phyloP scores from a whole-genome alignment of 2,888 invertebrate genomes.

The Chorisops tibialis region DNA sequence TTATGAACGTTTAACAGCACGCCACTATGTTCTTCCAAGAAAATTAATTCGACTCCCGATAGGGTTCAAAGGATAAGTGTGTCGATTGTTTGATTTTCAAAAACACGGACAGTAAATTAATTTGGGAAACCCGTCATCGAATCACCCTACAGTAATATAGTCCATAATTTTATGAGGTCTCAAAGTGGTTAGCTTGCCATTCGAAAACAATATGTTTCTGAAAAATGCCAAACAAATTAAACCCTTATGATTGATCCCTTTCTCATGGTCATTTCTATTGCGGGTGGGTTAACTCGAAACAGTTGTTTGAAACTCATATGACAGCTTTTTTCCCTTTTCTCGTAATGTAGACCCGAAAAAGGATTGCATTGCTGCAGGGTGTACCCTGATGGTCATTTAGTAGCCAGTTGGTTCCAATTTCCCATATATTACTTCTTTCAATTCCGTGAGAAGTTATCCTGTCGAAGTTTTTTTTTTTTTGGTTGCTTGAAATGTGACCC shows the following conservation, averaged over 20 bases:
- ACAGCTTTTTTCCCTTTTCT: background rate
- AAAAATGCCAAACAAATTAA: background rate
- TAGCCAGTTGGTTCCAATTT: conserved; percentile 21
- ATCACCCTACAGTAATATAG: too few relatives aligned
- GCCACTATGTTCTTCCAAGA: too few relatives aligned
- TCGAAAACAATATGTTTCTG: too few relatives aligned
- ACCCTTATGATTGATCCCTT: background rate
- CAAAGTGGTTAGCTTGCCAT: too few relatives aligned
- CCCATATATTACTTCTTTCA: conserved; percentile 6
- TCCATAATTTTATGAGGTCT: too few relatives aligned
- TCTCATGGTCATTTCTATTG: background rate
- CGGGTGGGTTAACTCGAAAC: background rate
- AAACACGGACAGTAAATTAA: too few relatives aligned
- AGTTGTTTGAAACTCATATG: conserved; percentile 21
- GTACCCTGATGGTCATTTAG: conserved; percentile 15
- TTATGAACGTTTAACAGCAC: too few relatives aligned
- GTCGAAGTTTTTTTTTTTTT: conserved; percentile 1
- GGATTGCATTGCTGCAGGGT: conserved; percentile 2
- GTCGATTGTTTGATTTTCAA: too few relatives aligned
- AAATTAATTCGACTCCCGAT: too few relatives aligned
- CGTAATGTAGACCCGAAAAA: background rate
- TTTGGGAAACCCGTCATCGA: too few relatives aligned
- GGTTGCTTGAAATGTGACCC: conserved; percentile 17
- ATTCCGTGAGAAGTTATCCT: conserved; percentile 7
- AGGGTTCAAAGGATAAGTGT: too few relatives aligned